A percentile compares a stretch with the other conserved stretches of the same genome.
phyloP scores from a whole-genome alignment of 2,113 vertebrate genomes.

The Hemiscyllium ocellatum region DNA sequence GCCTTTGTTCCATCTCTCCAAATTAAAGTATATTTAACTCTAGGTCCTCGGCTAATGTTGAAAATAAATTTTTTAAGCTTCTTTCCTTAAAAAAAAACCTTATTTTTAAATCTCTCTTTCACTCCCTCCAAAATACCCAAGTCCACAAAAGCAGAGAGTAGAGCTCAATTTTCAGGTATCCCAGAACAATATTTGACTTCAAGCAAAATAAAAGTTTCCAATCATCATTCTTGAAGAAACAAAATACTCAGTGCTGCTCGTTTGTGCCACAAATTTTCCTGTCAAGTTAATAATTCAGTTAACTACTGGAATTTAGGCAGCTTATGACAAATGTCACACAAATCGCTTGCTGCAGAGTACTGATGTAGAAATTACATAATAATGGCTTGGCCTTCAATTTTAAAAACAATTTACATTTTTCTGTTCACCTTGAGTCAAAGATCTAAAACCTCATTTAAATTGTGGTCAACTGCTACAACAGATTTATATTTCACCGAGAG shows the following conservation, averaged over 20 bases:
- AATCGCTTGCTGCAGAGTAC: not conserved
- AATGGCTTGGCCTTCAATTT: not conserved
- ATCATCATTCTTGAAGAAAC: not conserved
- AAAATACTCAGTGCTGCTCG: not conserved
- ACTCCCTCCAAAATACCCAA: not conserved
- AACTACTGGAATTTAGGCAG: conserved; percentile 10
- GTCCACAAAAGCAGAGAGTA: not conserved
- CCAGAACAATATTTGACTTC: not conserved
- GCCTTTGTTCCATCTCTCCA: not conserved
- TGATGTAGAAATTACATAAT: not conserved
- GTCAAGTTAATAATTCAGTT: not conserved
- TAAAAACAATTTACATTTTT: conserved; percentile 17
- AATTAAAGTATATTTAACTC: not conserved
- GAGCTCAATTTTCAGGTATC: not conserved
- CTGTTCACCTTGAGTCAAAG: not conserved
- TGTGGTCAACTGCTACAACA: not conserved
- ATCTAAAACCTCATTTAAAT: conserved; percentile 15
- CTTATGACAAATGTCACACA: conserved; percentile 12
- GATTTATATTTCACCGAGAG: not conserved
- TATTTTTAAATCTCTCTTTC: not conserved
- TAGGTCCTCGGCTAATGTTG: not conserved
- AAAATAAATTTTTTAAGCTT: not conserved
- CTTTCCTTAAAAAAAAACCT: not conserved
- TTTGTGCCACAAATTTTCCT: not conserved
- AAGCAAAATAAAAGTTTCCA: not conserved